Evolutionary conservation across 2,113 vertebrate genomes (phyloP).

Genomic region (Anser brachyrhynchus): DNA sequence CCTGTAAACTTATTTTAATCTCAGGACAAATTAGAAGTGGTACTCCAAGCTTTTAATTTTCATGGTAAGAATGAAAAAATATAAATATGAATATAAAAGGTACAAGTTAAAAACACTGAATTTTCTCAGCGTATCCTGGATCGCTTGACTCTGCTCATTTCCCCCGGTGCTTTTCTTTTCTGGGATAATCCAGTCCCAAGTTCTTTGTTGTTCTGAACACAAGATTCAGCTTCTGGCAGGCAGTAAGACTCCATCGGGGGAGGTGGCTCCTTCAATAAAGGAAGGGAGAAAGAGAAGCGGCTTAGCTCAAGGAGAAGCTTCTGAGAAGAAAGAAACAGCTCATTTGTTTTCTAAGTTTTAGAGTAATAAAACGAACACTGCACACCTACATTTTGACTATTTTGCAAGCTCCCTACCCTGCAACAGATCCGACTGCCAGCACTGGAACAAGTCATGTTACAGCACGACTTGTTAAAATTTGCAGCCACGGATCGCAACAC

Average conservation of each 20-base stretch:
- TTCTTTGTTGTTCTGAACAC: conserved; percentile 62
- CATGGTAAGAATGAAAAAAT: conserved; percentile 15
- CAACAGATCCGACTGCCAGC: not conserved
- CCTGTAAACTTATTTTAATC: conserved; percentile 21
- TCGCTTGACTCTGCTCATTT: conserved; percentile 79
- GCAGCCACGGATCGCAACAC: not conserved
- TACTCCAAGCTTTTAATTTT: conserved; percentile 36
- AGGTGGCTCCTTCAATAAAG: conserved; percentile 81
- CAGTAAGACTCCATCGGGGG: conserved; percentile 83
- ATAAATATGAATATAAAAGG: conserved; percentile 46
- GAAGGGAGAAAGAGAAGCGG: not conserved
- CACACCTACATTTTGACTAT: not conserved
- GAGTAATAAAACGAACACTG: not conserved
- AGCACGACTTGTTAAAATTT: not conserved
- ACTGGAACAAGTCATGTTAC: not conserved
- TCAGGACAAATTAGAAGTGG: not conserved
- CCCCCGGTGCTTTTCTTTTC: conserved; percentile 86
- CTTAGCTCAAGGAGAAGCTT: not conserved
- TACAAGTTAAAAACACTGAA: not conserved
- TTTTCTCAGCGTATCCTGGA: conserved; percentile 77
- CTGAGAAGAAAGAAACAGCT: not conserved
- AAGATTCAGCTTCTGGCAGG: conserved; percentile 73
- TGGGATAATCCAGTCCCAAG: conserved; percentile 74
- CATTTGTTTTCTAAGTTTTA: not conserved
- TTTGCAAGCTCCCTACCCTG: not conserved